phyloP scores from a whole-genome alignment of 2,888 invertebrate species.

The Agapostemon virescens region DNA sequence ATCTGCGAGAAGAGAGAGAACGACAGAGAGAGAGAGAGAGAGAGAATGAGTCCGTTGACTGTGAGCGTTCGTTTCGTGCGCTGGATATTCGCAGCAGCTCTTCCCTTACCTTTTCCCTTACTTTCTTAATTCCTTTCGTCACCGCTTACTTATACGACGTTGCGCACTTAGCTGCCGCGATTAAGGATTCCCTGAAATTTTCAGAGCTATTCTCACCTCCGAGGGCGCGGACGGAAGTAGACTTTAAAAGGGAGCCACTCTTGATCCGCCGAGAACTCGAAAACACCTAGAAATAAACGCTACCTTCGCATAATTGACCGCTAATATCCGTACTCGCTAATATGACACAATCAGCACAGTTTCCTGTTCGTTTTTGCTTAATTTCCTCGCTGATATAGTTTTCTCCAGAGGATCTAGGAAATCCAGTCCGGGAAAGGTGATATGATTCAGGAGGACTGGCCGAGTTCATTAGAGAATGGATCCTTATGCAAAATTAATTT shows the following conservation, averaged over 20 bases:
- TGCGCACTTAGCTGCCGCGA: slow-evolving; percentile 18
- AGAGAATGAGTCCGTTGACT: slow-evolving; percentile 45
- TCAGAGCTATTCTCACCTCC: neutral
- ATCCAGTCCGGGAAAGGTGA: too few relatives aligned
- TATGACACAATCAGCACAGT: neutral
- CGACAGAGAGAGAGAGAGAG: too few relatives aligned
- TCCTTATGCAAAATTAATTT: too few relatives aligned
- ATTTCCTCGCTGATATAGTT: too few relatives aligned
- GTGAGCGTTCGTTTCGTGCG: slow-evolving; percentile 29
- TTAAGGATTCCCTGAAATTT: slow-evolving; percentile 18
- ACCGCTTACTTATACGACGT: slow-evolving; percentile 30
- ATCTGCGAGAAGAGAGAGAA: slow-evolving; percentile 38
- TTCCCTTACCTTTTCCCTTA: neutral
- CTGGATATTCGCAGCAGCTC: neutral
- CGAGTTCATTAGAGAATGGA: too few relatives aligned
- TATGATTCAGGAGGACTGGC: too few relatives aligned
- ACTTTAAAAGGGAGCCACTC: too few relatives aligned
- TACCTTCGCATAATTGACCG: neutral
- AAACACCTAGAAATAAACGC: too few relatives aligned
- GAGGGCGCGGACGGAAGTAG: neutral
- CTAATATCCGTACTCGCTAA: neutral
- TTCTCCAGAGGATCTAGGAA: too few relatives aligned
- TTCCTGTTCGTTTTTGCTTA: too few relatives aligned
- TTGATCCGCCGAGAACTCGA: neutral
- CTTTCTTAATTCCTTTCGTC: slow-evolving; percentile 26